A percentile compares a stretch with the other conserved stretches of the same genome.
phyloP scores from a whole-genome alignment of 23 tunicate species.

The Botrylloides violaceus region DNA sequence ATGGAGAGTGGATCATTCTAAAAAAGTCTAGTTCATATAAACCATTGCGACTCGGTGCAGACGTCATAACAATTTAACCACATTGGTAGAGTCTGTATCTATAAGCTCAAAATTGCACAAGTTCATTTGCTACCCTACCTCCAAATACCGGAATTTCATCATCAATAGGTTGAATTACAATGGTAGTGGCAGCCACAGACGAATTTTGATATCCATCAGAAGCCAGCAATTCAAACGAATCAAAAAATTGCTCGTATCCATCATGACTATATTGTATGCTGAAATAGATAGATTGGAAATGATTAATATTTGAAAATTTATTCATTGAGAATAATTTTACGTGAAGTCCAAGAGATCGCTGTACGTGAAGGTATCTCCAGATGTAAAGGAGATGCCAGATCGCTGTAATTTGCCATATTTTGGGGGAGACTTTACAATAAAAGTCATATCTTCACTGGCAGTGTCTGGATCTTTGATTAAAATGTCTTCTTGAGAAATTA shows the following conservation, averaged over 20 bases:
- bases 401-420: constrained; percentile 24
- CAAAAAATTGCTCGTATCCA: constrained; percentile 50
- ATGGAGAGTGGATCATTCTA: too few relatives aligned
- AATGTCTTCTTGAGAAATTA: constrained; percentile 26
- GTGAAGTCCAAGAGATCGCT: constrained; percentile 41
- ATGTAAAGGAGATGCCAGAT: neutral
- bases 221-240: constrained; percentile 42
- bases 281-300: constrained; percentile 11
- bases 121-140: constrained; percentile 8
- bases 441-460: neutral
- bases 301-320: neutral
- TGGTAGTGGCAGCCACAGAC: constrained; percentile 19
- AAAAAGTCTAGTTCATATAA: too few relatives aligned
- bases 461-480: constrained; percentile 49
- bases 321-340: constrained; percentile 8
- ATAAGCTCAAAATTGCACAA: too few relatives aligned
- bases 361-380: constrained; percentile 42
- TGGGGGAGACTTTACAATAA: constrained; percentile 36
- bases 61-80: too few relatives aligned
- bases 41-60: too few relatives aligned
- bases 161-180: constrained; percentile 56
- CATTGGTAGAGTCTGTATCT: too few relatives aligned
- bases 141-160: constrained; percentile 55
- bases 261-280: constrained; percentile 74
- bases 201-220: constrained; percentile 71